Conservation (phyloP, 2,113 vertebrate genomes). For the Conger conger region DNA sequence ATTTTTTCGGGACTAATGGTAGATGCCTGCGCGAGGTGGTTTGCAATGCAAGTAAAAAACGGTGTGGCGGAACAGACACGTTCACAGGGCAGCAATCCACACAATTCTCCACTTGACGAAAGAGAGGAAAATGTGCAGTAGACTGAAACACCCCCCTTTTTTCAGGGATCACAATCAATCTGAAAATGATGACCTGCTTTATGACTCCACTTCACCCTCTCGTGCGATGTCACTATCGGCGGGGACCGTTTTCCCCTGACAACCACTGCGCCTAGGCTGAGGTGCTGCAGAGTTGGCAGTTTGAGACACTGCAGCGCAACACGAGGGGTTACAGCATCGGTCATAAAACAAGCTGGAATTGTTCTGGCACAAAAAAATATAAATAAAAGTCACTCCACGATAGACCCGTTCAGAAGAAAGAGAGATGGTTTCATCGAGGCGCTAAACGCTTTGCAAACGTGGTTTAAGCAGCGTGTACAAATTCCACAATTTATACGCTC, state of each 20-base stretch:
- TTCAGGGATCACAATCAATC: slow-evolving; percentile 64
- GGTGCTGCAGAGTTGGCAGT: neutral
- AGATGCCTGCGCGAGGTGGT: neutral
- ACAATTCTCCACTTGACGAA: slow-evolving; percentile 61
- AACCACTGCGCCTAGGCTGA: neutral
- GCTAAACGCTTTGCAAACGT: slow-evolving; percentile 67
- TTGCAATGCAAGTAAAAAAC: neutral
- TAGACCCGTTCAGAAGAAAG: slow-evolving; percentile 60
- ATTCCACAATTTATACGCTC: neutral
- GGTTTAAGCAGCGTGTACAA: slow-evolving; percentile 23
- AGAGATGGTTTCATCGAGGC: slow-evolving; percentile 62
- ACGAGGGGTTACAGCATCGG: slow-evolving; percentile 53
- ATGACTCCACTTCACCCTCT: slow-evolving; percentile 64
- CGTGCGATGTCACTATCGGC: slow-evolving; percentile 11
- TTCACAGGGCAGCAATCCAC: slow-evolving; percentile 38
- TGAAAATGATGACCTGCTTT: slow-evolving; percentile 70
- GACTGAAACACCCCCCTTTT: slow-evolving; percentile 68
- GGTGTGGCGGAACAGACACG: neutral
- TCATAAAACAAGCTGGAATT: slow-evolving; percentile 64
- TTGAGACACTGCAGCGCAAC: slow-evolving; percentile 1
- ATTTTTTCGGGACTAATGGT: neutral
- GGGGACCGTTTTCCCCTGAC: neutral
- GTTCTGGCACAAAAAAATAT: slow-evolving; percentile 58
- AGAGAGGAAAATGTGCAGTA: slow-evolving; percentile 59
- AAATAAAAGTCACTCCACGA: slow-evolving; percentile 56